Evolutionary conservation across 2,113 vertebrate genomes (phyloP).

Genomic region (Microtus pennsylvanicus): DNA sequence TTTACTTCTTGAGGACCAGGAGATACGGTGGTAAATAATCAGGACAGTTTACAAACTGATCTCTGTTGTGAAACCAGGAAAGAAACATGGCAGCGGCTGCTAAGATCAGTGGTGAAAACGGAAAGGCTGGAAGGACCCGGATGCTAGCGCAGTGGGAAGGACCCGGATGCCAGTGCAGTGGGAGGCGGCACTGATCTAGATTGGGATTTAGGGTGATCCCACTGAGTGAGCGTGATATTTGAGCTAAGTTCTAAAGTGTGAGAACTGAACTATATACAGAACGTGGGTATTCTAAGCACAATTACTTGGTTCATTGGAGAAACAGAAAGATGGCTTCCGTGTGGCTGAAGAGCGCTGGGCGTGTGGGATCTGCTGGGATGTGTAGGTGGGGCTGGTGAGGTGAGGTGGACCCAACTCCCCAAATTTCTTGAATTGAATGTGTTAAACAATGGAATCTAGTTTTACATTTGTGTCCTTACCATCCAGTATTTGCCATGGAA

Average conservation of each 20-base stretch:
- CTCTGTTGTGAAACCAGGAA: slow-evolving; percentile 25
- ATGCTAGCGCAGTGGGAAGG: neutral
- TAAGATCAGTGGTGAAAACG: neutral
- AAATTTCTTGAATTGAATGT: neutral
- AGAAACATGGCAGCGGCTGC: neutral
- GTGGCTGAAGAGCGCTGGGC: neutral
- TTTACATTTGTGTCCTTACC: neutral
- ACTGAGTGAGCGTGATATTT: neutral
- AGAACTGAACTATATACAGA: neutral
- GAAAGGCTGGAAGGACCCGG: neutral
- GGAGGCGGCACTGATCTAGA: neutral
- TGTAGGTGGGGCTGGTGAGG: neutral
- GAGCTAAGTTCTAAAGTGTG: neutral
- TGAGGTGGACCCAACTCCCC: neutral
- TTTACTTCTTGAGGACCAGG: neutral
- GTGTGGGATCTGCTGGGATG: neutral
- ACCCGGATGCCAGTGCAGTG: too few relatives aligned
- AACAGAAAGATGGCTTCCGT: neutral
- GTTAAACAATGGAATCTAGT: neutral
- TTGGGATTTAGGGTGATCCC: neutral
- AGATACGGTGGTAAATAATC: neutral
- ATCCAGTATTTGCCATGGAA: neutral
- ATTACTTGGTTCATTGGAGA: neutral
- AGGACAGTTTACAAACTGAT: neutral
- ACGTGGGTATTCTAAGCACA: neutral